Evolutionary conservation across 2,888 invertebrate genomes (phyloP), one percentile per base, ranked within the genome.

Genomic region (Tinea semifulvella): DNA sequence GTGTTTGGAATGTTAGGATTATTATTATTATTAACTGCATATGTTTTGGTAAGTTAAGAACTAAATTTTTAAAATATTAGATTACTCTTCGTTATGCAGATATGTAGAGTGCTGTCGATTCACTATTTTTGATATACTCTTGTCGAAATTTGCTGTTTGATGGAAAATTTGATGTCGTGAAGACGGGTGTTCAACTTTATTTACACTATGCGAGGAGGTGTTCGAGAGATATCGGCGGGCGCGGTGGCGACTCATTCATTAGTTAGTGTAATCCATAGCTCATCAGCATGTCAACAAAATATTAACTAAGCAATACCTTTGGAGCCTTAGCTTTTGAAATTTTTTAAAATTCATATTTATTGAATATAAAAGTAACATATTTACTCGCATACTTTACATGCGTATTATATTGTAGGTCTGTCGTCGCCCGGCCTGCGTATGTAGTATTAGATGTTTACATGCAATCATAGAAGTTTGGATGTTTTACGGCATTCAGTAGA

Each of bases 81-180:
- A n/a, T n/a, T n/a, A n/a, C n/a, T n/a, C n/a, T n/a, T n/a, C n/a
- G n/a, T 26, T 26, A 26, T 26, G 7, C 26, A 11, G 3, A 2
- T n/a, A 14, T 31, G 31, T 31, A 31, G 31, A 31, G 13, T 31
- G 31, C 31, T 13, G 31, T 31, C 13, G 69, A 71, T 72, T 70
- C 75, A 76, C 79, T 80, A 80, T 80, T 80, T 80, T 80, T 80
- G 80, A 80, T 80, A 80, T 74, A 67, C 74, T 80, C 80, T 80
- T 80, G 76, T 79, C 80, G 80, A 76, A 77, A 80, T 76, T 77
- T 70, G 73, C 73, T 68, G 67, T 69, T 68, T 67, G 67, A 67
- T 62, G 65, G 62, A 66, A 68, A 68, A 69, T 65, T 62, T 36
- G 36, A 18, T 18, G 16, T 36, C 18, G 36, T 36, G 31, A 13